Evolutionary conservation across 2,888 invertebrate species (phyloP), one percentile per base, ranked within the genome.

Genomic region (Allolobophora icterica): DNA sequence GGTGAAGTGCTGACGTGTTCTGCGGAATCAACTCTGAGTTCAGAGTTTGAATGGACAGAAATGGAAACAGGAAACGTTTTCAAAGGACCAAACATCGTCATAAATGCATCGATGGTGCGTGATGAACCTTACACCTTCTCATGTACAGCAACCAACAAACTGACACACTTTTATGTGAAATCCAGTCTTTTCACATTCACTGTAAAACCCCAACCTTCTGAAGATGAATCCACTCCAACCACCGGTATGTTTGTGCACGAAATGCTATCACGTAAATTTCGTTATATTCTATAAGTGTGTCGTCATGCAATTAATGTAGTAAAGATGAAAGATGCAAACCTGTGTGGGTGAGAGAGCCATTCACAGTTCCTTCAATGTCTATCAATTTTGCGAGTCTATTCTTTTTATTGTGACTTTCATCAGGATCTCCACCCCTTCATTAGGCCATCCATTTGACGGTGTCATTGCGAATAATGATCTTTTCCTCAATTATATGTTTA

Each of bases 41-140:
- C 71, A 71, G 71, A 71, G 71, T 71, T 71, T 71, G 71, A 71
- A 71, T 71, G 71, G 71, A 71, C 71, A 71, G 71, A 71, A 71
- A 71, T n/a, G 8, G 8, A n/a, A n/a, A 71, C 71, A 71, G 71
- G 71, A 8, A 71, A 71, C 71, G n/a, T 71, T 71, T 71, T 71
- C 71, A n/a, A 71, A 71, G 71, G 71, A n/a, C 30, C n/a, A 71
- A 17, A 71, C 15, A 71, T 71, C 71, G 71, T 71, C 71, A 71
- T 71, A 71, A 71, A 71, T 71, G 71, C 71, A 71, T 71, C 71
- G 71, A 71, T 71, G 71, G 30, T 71, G 71, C 71, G 71, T 71
- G n/a, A 30, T n/a, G 71, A 71, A 71, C 71, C 71, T 8, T 71
- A 71, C 71, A 71, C 11, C n/a, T n/a, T 71, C 71, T n/a, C n/a